Conservation (phyloP, 2,888 invertebrate species). For the Chrysina gloriosa region DNA sequence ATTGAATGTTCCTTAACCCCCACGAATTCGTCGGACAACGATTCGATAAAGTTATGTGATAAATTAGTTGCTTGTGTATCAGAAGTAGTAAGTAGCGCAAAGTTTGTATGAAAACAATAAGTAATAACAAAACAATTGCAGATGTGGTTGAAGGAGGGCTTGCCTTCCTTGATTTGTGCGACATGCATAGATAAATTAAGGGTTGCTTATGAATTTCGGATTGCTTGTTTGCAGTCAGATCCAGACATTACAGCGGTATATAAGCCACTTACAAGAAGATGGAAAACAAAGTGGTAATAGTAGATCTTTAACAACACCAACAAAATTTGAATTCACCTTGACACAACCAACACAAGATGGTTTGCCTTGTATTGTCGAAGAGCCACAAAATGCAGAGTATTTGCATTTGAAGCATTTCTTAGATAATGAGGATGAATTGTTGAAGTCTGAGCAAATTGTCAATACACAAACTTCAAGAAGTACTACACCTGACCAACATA, state of each 20-base stretch:
- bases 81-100: conserved; percentile 58
- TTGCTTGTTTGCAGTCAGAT: conserved; percentile 59
- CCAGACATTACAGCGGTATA: conserved; percentile 57
- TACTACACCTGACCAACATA: conserved; percentile 52
- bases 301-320: conserved; percentile 52
- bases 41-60: conserved; percentile 60
- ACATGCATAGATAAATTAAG: conserved; percentile 59
- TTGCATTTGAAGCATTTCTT: conserved; percentile 61
- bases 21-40: conserved; percentile 57
- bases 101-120: not conserved
- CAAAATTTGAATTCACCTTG: conserved; percentile 57
- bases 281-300: conserved; percentile 46
- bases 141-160: conserved; percentile 60
- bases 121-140: conserved; percentile 46
- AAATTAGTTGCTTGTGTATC: conserved; percentile 60
- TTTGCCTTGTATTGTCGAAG: conserved; percentile 55
- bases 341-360: conserved; percentile 49
- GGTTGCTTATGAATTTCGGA: conserved; percentile 60
- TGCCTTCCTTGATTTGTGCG: conserved; percentile 59
- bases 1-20: conserved; percentile 60
- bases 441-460: conserved; percentile 53
- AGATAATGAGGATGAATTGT: conserved; percentile 59
- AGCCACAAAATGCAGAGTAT: conserved; percentile 58
- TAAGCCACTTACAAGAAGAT: conserved; percentile 54
- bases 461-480: conserved; percentile 53